Evolutionary conservation across 1,140 invertebrate genomes (phyloP).

Genomic region (Polyergus mexicanus): DNA sequence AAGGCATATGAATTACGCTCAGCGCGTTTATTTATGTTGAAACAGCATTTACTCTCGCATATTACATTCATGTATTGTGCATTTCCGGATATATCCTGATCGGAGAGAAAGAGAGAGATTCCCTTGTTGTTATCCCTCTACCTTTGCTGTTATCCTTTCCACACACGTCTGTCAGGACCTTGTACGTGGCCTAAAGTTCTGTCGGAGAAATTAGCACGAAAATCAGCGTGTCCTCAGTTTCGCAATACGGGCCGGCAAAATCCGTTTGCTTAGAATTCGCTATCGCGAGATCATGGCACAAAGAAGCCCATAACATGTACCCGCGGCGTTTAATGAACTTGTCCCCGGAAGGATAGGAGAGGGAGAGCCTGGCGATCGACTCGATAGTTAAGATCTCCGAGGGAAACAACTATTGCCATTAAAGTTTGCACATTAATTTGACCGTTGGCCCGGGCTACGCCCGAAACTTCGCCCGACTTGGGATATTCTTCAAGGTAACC

Average conservation of each 20-base stretch:
- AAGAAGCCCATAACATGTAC: conserved; percentile 59
- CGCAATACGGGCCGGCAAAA: conserved; percentile 39
- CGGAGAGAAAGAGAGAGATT: not conserved
- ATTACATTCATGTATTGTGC: conserved; percentile 47
- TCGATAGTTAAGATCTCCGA: conserved; percentile 76
- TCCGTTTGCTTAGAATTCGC: conserved; percentile 52
- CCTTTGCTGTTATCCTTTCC: conserved; percentile 48
- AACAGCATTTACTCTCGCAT: conserved; percentile 43
- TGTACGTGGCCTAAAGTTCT: conserved; percentile 48
- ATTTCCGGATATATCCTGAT: conserved; percentile 13
- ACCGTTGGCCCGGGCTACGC: conserved; percentile 69
- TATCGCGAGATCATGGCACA: conserved; percentile 34
- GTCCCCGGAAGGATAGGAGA: not conserved
- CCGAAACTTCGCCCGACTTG: conserved; percentile 63
- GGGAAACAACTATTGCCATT: conserved; percentile 75
- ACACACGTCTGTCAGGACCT: conserved; percentile 52
- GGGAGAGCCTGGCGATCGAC: conserved; percentile 66
- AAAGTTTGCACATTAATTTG: conserved; percentile 79
- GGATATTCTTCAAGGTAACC: conserved; percentile 76
- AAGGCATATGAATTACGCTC: conserved; percentile 38
- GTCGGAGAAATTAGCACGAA: conserved; percentile 42
- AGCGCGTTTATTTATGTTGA: conserved; percentile 47
- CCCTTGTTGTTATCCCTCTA: not conserved
- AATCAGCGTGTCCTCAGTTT: conserved; percentile 44
- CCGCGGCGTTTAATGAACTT: conserved; percentile 73